These are phyloP conservation scores for Stenodema calcarata DNA, from an alignment of 2,888 invertebrate genomes.

Conservation along the genomic window DNA sequence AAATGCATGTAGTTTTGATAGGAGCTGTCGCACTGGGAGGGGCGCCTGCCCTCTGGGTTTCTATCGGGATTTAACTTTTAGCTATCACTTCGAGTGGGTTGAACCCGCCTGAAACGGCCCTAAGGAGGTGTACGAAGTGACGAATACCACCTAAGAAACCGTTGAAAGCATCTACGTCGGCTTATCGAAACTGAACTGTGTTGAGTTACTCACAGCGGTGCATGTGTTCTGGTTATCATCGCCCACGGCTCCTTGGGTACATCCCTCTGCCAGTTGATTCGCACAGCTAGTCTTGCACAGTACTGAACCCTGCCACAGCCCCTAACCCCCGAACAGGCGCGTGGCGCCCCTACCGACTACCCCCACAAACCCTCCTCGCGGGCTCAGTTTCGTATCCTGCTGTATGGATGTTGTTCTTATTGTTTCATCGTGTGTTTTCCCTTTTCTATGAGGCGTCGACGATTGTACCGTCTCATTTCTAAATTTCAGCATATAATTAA, in stretches of 20 bases:
- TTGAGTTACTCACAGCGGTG: conserved; percentile 47
- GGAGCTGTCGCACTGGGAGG: conserved; percentile 43
- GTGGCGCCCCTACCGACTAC: conserved; percentile 48
- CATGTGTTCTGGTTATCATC: conserved; percentile 51
- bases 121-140: not conserved
- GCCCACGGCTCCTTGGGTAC: conserved; percentile 49
- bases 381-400: not conserved
- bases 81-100: not conserved
- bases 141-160: not conserved
- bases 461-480: not conserved
- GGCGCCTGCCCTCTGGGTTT: conserved; percentile 36
- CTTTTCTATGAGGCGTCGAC: not conserved
- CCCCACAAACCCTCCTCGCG: conserved; percentile 42
- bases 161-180: not conserved
- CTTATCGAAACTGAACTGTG: not conserved
- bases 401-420: not conserved
- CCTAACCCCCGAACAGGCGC: conserved; percentile 39
- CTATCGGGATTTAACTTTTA: conserved; percentile 39
- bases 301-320: conserved; percentile 50
- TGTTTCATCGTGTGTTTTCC: not conserved
- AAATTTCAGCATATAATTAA: not conserved
- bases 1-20: conserved; percentile 15
- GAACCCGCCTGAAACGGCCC: not conserved
- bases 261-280: conserved; percentile 49
- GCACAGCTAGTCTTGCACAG: conserved; percentile 52